These are phyloP conservation scores for Teleopsis dalmanni DNA, from an alignment of 1,140 invertebrate species.

Conservation along the genomic window DNA sequence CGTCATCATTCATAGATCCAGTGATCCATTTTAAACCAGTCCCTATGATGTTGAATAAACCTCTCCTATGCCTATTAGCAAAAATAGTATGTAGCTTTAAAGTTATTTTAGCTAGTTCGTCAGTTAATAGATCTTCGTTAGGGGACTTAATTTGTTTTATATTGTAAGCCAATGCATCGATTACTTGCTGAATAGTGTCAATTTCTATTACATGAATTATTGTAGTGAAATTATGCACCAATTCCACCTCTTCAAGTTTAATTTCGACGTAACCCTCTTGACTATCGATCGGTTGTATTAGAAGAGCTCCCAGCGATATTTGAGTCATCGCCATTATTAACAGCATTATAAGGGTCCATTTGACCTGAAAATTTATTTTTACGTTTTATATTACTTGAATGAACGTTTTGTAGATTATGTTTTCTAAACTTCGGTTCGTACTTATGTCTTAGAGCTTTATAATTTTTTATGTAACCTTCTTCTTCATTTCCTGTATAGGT, in stretches of 20 bases:
- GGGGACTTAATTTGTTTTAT: neutral
- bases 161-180: neutral
- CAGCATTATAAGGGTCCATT: neutral
- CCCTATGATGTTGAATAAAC: neutral
- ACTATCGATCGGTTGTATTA: neutral
- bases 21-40: neutral
- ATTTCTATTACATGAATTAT: neutral
- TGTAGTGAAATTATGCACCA: neutral
- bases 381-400: too few relatives aligned
- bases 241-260: neutral
- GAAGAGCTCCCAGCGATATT: neutral
- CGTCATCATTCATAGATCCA: neutral
- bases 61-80: neutral
- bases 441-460: conserved; percentile 7
- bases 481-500: neutral
- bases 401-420: conserved; percentile 4
- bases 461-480: conserved; percentile 7
- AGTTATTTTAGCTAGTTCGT: neutral
- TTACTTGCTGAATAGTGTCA: neutral
- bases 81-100: neutral
- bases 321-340: neutral
- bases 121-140: neutral
- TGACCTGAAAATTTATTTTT: neutral
- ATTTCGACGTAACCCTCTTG: neutral
- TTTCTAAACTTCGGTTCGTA: neutral